Conservation (phyloP, 2,113 vertebrate genomes). For the Perca schrenkii region DNA sequence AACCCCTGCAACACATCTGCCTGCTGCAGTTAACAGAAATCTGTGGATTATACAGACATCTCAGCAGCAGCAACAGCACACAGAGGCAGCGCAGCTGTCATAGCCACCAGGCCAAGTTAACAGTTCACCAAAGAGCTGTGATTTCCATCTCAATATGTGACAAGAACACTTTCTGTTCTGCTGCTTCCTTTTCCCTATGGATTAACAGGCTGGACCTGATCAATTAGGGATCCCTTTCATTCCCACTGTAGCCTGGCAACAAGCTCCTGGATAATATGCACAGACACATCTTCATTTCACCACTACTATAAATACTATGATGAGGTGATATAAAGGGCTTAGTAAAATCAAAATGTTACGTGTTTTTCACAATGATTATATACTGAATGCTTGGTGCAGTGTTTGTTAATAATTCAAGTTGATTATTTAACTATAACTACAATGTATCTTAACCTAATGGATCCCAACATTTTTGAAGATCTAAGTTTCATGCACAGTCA, state of each 20-base stretch:
- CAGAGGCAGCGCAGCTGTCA: conserved; percentile 10
- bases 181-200: neutral
- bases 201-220: conserved; percentile 29
- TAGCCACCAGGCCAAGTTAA: neutral
- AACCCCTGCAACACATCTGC: neutral
- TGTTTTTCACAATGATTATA: neutral
- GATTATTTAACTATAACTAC: neutral
- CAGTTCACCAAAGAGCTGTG: neutral
- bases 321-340: neutral
- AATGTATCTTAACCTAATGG: neutral
- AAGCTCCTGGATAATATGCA: conserved; percentile 37
- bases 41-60: neutral
- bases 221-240: conserved; percentile 29
- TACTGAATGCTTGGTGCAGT: neutral
- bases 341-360: neutral
- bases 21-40: neutral
- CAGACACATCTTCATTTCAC: conserved; percentile 19
- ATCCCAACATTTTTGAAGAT: neutral
- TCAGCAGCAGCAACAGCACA: neutral
- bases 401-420: neutral
- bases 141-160: neutral
- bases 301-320: neutral
- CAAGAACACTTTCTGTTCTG: conserved; percentile 15
- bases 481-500: neutral
- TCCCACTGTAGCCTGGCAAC: conserved; percentile 70